Evolutionary conservation across 2,113 vertebrate species (phyloP).

Genomic region (Poeciliopsis prolifica): DNA sequence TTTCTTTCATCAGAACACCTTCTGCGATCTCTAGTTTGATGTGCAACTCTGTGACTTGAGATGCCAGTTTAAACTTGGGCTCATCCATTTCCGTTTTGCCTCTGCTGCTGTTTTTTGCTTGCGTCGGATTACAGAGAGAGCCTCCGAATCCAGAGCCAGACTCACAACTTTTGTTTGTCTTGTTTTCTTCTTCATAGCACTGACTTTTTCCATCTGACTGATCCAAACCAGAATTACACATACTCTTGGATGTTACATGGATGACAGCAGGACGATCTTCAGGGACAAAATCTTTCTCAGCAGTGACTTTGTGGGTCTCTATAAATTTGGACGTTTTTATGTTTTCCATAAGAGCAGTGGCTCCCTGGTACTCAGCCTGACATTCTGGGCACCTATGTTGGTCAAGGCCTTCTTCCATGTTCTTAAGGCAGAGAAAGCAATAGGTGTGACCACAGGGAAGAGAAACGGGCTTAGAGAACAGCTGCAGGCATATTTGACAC

Average conservation of each 20-base stretch:
- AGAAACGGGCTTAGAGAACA: slow-evolving; percentile 66
- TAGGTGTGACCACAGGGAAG: slow-evolving; percentile 77
- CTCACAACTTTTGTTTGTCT: slow-evolving; percentile 1
- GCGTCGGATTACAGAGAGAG: background rate
- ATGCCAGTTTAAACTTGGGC: slow-evolving; percentile 60
- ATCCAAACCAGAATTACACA: background rate
- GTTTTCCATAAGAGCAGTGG: slow-evolving; percentile 58
- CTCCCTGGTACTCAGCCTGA: slow-evolving; percentile 51
- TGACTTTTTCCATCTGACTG: slow-evolving; percentile 1
- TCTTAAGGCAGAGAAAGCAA: slow-evolving; percentile 72
- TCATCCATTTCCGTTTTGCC: slow-evolving; percentile 37
- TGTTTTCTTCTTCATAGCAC: background rate
- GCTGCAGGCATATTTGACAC: slow-evolving; percentile 74
- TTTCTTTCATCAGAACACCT: slow-evolving; percentile 53
- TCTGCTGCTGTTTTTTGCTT: slow-evolving; percentile 1
- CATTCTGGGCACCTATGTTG: slow-evolving; percentile 77
- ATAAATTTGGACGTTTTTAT: slow-evolving; percentile 71
- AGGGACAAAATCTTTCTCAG: slow-evolving; percentile 1
- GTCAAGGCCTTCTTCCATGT: slow-evolving; percentile 60
- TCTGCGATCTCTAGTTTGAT: slow-evolving; percentile 67
- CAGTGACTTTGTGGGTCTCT: slow-evolving; percentile 48
- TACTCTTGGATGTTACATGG: background rate
- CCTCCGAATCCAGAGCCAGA: slow-evolving; percentile 3
- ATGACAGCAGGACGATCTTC: background rate
- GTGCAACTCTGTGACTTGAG: slow-evolving; percentile 62